A percentile compares a stretch with the other conserved stretches of the same genome.
Conservation (phyloP, 2,113 vertebrate genomes). For the human region GRCh38 chr16:83753001-83753500, state of each 20-base stretch:
- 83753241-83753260: background rate
- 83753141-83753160: conserved; percentile 7
- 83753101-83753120: conserved; percentile 1
- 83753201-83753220: background rate
- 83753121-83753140: background rate
- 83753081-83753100: conserved; percentile 34
- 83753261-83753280: too few relatives aligned
- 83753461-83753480: too few relatives aligned
- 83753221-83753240: background rate
- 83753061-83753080: conserved; percentile 24
- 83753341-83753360: too few relatives aligned
- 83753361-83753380: too few relatives aligned
- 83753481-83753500: too few relatives aligned
- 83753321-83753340: too few relatives aligned
- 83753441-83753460: too few relatives aligned
- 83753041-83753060: conserved; percentile 62
- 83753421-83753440: too few relatives aligned
- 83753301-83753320: too few relatives aligned
- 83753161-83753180: background rate
- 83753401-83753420: too few relatives aligned
- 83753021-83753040: conserved; percentile 9
- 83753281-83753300: too few relatives aligned
- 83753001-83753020: conserved; percentile 49
- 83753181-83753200: background rate
- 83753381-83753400: too few relatives aligned